Conservation (phyloP, 2,888 invertebrate species). For the Phortica magna region DNA sequence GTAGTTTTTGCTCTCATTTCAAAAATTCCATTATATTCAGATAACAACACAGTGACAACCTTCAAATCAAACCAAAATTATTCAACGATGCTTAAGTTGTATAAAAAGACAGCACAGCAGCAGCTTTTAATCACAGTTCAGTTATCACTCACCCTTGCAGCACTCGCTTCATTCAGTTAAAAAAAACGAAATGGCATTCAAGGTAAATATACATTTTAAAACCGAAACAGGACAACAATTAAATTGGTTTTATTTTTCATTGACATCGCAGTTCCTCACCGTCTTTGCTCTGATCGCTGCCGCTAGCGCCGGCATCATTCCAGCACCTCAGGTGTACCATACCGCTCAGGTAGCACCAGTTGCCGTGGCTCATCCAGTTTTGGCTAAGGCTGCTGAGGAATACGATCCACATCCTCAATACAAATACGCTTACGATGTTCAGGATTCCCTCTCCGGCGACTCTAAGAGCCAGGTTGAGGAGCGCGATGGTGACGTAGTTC, state of each 20-base stretch:
- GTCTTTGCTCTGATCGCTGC: constrained; percentile 66
- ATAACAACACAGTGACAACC: constrained; percentile 49
- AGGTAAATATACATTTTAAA: constrained; percentile 52
- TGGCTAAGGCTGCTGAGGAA: constrained; percentile 64
- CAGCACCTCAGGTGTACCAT: constrained; percentile 61
- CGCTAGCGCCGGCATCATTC: constrained; percentile 67
- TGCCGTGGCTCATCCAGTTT: constrained; percentile 58
- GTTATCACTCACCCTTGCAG: constrained; percentile 46
- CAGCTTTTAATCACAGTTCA: constrained; percentile 60
- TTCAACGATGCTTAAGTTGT: constrained; percentile 32
- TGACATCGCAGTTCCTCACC: constrained; percentile 58
- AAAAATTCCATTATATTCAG: constrained; percentile 18
- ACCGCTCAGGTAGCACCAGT: constrained; percentile 44
- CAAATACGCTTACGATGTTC: constrained; percentile 74
- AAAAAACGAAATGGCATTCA: constrained; percentile 68
- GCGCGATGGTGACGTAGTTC: constrained; percentile 76
- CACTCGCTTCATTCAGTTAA: constrained; percentile 48
- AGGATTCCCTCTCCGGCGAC: constrained; percentile 75
- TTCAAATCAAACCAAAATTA: constrained; percentile 41
- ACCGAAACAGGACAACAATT: background rate
- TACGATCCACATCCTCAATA: constrained; percentile 75
- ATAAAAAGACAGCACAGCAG: constrained; percentile 51
- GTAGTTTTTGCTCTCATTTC: background rate
- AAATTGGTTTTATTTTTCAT: background rate
- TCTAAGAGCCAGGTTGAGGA: constrained; percentile 76